Base-by-base conservation (phyloP, 2,888 invertebrate genomes). In the Lamproptera curius region DNA sequence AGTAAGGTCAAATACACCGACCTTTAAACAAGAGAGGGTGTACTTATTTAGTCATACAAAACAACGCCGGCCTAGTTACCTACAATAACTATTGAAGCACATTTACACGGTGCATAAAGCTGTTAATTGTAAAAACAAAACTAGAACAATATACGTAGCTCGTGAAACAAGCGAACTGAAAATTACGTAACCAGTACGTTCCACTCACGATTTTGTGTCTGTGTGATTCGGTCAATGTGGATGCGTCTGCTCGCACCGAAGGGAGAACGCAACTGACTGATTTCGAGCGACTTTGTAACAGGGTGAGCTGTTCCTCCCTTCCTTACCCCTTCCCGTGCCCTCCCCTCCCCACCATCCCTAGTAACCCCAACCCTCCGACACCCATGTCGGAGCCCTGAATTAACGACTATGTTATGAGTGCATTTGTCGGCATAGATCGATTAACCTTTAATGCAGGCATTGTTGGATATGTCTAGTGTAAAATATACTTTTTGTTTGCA, bases 261-360 rank as follows among this genome's bases (percentile, higher is more conserved):
- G 70, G 74, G 76, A 76, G 81, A 76, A 73, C 85, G 82, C 80
- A 77, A 86, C 86, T 86, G 76, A 62, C 70, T 42, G 38, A 34
- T 33, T 50, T 37, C 42, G 54, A 43, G 40, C 49, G 46, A 52
- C 38, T 57, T 46, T 51, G 53, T 61, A 73, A 72, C 70, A 56
- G 62, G 59, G 61, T 50, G 68, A 41, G 50, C 56, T 52, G 16
- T 46, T 49, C 49, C 47, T 51, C 49, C 51, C 47, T 56, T 54
- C 57, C 47, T 6, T 20, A 17, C 49, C 46, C n/a, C 9, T 11
- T 23, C 20, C 13, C n/a, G n/a, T n/a, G n/a, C n/a, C n/a, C n/a
- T n/a, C n/a, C n/a, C n/a, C n/a, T 23, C 48, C 51, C 14, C 42
- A 31, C 34, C 49, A 47, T 45, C 14, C 20, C 40, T 9, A 42